Conservation (phyloP, 2,113 vertebrate species). For the Meleagris gallopavo region DNA sequence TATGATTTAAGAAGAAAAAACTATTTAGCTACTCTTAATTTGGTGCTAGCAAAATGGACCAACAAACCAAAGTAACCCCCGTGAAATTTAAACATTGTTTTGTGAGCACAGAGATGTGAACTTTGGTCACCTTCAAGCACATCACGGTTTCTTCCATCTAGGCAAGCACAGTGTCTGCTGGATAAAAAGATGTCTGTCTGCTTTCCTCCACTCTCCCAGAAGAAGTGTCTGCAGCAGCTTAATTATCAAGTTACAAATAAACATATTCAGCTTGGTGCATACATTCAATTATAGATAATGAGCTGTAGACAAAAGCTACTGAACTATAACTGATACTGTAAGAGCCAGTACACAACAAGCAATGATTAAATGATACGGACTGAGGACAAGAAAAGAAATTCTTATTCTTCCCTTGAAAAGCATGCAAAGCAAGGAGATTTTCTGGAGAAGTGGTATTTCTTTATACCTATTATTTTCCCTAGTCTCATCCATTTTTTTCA, state of each 20-base stretch:
- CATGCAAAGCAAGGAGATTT: constrained; percentile 14
- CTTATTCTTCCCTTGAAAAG: constrained; percentile 16
- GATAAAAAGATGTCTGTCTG: not conserved
- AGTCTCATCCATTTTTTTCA: constrained; percentile 37
- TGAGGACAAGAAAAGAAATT: not conserved
- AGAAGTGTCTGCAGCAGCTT: constrained; percentile 42
- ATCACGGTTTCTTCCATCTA: not conserved
- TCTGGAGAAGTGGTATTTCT: constrained; percentile 6
- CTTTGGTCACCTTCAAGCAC: not conserved
- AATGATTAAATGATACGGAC: constrained; percentile 28
- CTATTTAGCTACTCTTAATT: not conserved
- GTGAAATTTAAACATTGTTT: not conserved
- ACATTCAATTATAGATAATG: constrained; percentile 69
- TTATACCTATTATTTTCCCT: constrained; percentile 11
- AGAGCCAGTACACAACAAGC: constrained; percentile 17
- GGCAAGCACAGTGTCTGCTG: not conserved
- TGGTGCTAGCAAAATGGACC: not conserved
- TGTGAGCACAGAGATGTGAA: not conserved
- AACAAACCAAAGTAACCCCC: not conserved
- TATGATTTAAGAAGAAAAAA: not conserved
- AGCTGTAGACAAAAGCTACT: constrained; percentile 66
- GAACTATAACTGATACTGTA: constrained; percentile 49
- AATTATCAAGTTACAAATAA: constrained; percentile 68
- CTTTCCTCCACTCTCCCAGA: not conserved
- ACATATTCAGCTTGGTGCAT: constrained; percentile 66